Evolutionary conservation across 2,113 vertebrate species (phyloP).

Genomic region (Spea bombifrons): DNA sequence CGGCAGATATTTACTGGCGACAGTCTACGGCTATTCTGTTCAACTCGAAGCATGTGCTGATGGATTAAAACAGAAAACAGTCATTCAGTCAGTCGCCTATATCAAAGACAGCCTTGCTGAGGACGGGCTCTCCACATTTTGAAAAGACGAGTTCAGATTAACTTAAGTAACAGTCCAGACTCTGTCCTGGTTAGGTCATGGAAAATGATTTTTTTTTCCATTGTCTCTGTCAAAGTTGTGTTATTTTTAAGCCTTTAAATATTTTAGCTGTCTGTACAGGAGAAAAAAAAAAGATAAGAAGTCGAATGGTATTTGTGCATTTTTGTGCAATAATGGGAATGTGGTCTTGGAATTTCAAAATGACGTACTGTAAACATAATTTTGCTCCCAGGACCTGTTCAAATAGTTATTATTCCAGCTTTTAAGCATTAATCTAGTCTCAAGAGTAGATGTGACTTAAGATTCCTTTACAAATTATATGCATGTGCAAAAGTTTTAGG

Average conservation of each 20-base stretch:
- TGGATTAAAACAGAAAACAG: slow-evolving; percentile 51
- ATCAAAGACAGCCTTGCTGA: slow-evolving; percentile 43
- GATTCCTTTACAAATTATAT: slow-evolving; percentile 5
- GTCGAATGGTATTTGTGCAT: slow-evolving; percentile 52
- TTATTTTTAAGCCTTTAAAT: slow-evolving; percentile 51
- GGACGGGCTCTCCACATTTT: slow-evolving; percentile 16
- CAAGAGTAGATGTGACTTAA: not conserved
- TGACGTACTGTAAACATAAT: slow-evolving; percentile 7
- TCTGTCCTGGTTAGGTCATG: slow-evolving; percentile 40
- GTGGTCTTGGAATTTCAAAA: slow-evolving; percentile 50
- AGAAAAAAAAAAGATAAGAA: slow-evolving; percentile 50
- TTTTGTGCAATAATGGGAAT: slow-evolving; percentile 43
- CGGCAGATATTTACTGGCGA: slow-evolving; percentile 48
- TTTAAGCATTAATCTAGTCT: slow-evolving; percentile 1
- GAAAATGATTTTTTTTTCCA: slow-evolving; percentile 38
- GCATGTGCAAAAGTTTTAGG: no score
- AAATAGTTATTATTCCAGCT: slow-evolving; percentile 16
- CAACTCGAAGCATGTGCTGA: slow-evolving; percentile 50
- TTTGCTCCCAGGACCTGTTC: not conserved
- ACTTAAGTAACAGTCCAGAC: slow-evolving; percentile 26
- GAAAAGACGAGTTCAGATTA: slow-evolving; percentile 43
- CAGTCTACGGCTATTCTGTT: slow-evolving; percentile 41
- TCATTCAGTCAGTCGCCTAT: slow-evolving; percentile 44
- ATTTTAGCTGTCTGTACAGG: slow-evolving; percentile 49
- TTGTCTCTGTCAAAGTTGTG: slow-evolving; percentile 39